Evolutionary conservation across 2,888 invertebrate species (phyloP).

Genomic region (Ophion ellenae): DNA sequence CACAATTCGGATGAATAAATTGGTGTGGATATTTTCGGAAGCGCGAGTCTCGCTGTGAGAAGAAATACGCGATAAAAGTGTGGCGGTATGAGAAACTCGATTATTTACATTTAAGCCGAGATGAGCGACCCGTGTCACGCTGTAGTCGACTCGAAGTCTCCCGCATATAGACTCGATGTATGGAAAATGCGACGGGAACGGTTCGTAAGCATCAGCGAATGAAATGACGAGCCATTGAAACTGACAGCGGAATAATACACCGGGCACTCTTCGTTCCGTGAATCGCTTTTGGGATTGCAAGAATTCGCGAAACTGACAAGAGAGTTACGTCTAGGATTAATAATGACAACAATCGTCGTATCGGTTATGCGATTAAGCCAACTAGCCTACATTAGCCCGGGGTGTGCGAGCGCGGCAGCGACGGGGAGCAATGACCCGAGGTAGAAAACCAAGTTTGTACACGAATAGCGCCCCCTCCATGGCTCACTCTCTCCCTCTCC

Average conservation of each 20-base stretch:
- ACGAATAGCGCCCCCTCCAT: neutral
- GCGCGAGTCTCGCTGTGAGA: too few relatives aligned
- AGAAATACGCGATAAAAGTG: too few relatives aligned
- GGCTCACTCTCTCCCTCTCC: neutral
- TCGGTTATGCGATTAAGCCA: conserved; percentile 54
- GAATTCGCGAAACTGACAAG: conserved; percentile 3
- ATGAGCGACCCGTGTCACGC: too few relatives aligned
- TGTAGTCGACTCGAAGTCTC: too few relatives aligned
- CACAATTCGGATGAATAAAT: too few relatives aligned
- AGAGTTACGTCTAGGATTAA: conserved; percentile 16
- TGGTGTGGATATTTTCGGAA: too few relatives aligned
- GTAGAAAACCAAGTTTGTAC: conserved; percentile 17
- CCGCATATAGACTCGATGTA: too few relatives aligned
- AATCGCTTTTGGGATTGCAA: neutral
- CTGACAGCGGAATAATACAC: neutral
- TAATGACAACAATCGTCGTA: conserved; percentile 49
- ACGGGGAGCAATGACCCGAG: conserved; percentile 62
- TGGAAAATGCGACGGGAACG: neutral
- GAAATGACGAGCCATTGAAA: neutral
- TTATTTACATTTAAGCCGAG: too few relatives aligned
- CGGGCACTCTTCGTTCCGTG: neutral
- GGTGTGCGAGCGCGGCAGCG: conserved; percentile 44
- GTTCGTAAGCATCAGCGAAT: neutral
- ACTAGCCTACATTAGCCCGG: conserved; percentile 58
- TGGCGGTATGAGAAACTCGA: too few relatives aligned